Conservation (phyloP, 2,797 vertebrate genomes). For the Dendrocincla tyrannina region DNA sequence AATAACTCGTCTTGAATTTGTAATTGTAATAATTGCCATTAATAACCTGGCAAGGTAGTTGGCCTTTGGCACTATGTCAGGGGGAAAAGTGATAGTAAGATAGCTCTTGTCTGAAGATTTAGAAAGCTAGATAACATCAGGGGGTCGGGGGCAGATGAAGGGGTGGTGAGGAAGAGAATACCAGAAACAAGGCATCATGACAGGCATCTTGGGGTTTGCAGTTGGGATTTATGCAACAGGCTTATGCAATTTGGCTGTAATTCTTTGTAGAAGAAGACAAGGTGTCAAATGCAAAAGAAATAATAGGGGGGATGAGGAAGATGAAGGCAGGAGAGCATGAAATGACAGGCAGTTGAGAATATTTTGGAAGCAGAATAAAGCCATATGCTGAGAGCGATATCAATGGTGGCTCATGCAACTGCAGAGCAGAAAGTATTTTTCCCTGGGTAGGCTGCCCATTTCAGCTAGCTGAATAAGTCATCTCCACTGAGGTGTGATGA, state of each 20-base stretch:
- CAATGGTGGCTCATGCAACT: not conserved
- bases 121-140: not conserved
- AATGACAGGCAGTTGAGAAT: not conserved
- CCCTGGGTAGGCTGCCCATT: not conserved
- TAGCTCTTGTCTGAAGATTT: not conserved
- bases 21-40: slow-evolving; percentile 8
- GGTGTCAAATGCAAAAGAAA: not conserved
- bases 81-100: not conserved
- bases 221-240: not conserved
- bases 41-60: not conserved
- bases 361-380: not conserved
- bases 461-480: not conserved
- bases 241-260: not conserved
- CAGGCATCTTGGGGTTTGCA: not conserved
- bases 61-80: not conserved
- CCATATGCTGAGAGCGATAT: fast-evolving
- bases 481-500: not conserved
- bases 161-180: not conserved
- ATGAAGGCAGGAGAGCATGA: not conserved
- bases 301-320: not conserved
- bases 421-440: not conserved
- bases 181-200: not conserved
- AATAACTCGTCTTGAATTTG: not conserved
- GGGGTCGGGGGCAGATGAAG: fast-evolving
- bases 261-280: not conserved